Conservation (phyloP, 2,797 vertebrate genomes). For the Acipenser transmontanus region DNA sequence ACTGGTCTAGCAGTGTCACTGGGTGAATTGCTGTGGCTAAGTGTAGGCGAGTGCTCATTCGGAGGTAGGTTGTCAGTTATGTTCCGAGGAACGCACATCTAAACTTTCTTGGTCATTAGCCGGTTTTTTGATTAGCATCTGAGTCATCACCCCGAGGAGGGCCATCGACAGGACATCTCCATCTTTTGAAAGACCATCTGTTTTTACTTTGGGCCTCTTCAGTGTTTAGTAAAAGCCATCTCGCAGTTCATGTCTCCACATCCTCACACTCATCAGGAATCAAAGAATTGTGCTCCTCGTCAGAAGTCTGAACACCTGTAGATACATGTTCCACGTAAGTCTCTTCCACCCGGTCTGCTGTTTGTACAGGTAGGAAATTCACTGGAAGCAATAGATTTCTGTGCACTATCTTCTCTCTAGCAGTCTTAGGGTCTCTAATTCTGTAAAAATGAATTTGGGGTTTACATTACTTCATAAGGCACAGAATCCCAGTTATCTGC, state of each 20-base stretch:
- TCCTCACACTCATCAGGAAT: not conserved
- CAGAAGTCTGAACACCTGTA: not conserved
- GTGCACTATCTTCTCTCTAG: slow-evolving; percentile 14
- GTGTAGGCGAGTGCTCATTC: not conserved
- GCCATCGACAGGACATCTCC: not conserved
- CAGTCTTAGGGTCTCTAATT: slow-evolving; percentile 10
- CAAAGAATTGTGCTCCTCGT: not conserved
- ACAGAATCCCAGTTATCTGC: slow-evolving; percentile 18
- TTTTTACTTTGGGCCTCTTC: not conserved
- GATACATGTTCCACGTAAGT: too few species aligned
- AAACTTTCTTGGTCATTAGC: too few species aligned
- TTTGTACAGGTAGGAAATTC: slow-evolving; percentile 8
- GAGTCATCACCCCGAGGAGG: not conserved
- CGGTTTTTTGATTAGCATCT: not conserved
- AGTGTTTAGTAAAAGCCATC: slow-evolving; percentile 9
- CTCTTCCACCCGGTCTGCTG: too few species aligned
- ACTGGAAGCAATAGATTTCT: slow-evolving; percentile 18
- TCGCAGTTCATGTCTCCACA: slow-evolving; percentile 4
- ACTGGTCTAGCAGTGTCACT: slow-evolving; percentile 7
- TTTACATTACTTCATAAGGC: slow-evolving; percentile 10
- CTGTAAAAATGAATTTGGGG: slow-evolving; percentile 16
- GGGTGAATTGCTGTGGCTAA: not conserved
- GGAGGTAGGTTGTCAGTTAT: not conserved
- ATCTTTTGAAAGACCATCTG: not conserved
- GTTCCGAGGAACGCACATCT: not conserved